These are phyloP conservation scores for Sebastes hopkinsi DNA, from an alignment of 2,797 vertebrate genomes.

Conservation along the genomic window DNA sequence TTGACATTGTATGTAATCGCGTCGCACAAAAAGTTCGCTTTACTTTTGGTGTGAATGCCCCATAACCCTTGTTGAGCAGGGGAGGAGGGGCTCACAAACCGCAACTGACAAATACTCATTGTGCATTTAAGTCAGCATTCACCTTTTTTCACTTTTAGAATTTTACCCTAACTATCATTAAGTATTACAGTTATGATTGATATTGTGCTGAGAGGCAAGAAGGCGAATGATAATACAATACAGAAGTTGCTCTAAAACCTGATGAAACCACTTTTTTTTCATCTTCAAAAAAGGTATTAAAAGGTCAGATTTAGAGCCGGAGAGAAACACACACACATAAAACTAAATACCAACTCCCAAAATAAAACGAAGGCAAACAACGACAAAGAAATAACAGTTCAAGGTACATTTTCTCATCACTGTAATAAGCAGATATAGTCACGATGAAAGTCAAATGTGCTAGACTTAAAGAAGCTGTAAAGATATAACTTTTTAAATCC, in stretches of 20 bases:
- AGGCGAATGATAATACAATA: neutral
- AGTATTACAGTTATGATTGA: neutral
- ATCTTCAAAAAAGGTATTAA: slow-evolving; percentile 6
- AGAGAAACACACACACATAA: neutral
- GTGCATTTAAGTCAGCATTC: neutral
- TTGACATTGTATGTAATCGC: no score
- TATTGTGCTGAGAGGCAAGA: neutral
- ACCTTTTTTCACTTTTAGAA: neutral
- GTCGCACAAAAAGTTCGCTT: no score
- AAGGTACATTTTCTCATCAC: neutral
- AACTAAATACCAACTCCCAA: neutral
- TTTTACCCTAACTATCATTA: neutral
- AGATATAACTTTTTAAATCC: neutral
- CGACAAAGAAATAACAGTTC: neutral
- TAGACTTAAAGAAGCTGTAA: neutral
- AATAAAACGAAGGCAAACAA: neutral
- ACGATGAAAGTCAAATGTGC: neutral
- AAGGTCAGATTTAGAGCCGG: slow-evolving; percentile 35
- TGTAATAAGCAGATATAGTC: neutral
- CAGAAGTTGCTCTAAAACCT: neutral
- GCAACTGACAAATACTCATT: no score
- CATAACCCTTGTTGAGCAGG: no score
- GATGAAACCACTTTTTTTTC: neutral
- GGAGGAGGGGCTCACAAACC: no score
- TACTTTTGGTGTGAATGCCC: no score